Base-by-base conservation (phyloP, 2,797 vertebrate species). In the Gallirallus australis region DNA sequence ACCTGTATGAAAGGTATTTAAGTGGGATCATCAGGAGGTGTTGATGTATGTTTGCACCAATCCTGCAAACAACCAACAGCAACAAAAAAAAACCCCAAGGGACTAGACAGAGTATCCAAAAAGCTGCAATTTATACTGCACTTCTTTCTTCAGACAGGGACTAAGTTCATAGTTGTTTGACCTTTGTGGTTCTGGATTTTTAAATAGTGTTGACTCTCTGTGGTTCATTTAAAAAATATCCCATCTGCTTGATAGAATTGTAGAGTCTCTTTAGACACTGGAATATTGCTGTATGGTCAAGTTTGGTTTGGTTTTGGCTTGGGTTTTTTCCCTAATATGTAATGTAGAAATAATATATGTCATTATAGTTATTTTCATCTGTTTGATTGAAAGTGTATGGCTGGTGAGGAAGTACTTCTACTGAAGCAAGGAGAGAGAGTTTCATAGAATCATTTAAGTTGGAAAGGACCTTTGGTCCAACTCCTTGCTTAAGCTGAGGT, bases 401-500 rank as follows among this genome's bases (percentile, higher is more conserved):
- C 63, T 86, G 48, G 15, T 45, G 66, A 87, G 42, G 25, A 91
- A 75, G 4, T 45, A 31, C 54, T 53, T 72, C 54, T 71, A 37
- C 18, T 39, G 37, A 80, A 82, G 52, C 33, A 59, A 80, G 11
- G 52, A 60, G 12, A 53, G 16, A 17, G 53, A 40, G 27, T 80
- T 63, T 72, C 28, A 33, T 53, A 50, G 69, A 82, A 57, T 65
- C 1, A 2, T 65, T 76, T 40, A 70, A 9, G 37, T 83, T 68
- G 70, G 52, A 92, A 92, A 57, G 16, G 47, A 25, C 27, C 16
- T 60, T 40, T 73, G 30, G 27, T 95, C 39, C 52, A 77, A 13
- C 19, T 63, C 4, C 10, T 33, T 27, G 50, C 59, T 77, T 24
- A 31, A 60, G 27, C 21, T 0, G 0, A n/a, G 7, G 35, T 52